phyloP scores from a whole-genome alignment of 2,113 vertebrate genomes.

The Bubo bubo region DNA sequence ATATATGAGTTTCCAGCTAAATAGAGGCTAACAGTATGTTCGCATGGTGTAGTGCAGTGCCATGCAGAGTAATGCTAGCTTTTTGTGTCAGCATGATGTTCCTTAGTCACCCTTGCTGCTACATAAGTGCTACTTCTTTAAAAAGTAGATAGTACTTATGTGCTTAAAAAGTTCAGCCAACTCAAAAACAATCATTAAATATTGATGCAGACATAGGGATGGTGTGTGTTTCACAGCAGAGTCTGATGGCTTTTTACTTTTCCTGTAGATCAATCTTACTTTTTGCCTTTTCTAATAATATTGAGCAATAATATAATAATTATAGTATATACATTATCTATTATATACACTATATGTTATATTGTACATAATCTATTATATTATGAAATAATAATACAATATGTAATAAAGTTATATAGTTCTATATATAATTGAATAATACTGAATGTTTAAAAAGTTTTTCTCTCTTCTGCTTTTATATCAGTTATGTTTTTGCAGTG shows the following conservation, averaged over 20 bases:
- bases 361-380: background rate
- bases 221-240: background rate
- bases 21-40: background rate
- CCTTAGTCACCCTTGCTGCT: background rate
- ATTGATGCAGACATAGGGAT: background rate
- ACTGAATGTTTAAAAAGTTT: background rate
- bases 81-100: background rate
- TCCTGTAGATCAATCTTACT: background rate
- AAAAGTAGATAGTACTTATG: background rate
- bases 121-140: background rate
- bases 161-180: background rate
- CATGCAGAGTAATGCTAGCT: background rate
- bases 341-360: background rate
- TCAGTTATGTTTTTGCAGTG: background rate
- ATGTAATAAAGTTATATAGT: background rate
- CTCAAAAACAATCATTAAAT: background rate
- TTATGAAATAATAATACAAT: background rate
- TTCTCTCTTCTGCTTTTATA: background rate
- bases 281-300: background rate
- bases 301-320: background rate
- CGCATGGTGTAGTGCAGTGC: rapidly evolving
- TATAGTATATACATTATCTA: background rate
- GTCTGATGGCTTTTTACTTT: background rate
- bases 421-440: background rate
- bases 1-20: background rate